phyloP scores from a whole-genome alignment of 2,797 vertebrate species.

The Onychomys arenicola region DNA sequence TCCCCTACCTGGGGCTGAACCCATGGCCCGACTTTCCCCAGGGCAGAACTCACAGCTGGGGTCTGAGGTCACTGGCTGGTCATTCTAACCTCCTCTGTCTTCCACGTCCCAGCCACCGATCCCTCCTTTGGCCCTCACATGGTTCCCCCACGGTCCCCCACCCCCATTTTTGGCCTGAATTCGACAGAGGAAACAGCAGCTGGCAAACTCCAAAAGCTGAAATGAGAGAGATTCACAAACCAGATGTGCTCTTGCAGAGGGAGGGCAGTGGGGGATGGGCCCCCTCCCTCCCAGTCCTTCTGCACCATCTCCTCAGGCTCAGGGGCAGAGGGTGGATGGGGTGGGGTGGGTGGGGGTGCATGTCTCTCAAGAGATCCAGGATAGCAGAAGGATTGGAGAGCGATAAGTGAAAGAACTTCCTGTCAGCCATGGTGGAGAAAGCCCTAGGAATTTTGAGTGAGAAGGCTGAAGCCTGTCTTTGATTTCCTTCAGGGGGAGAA shows the following conservation, averaged over 20 bases:
- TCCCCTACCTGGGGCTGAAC: not conserved
- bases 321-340: not conserved
- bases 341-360: not conserved
- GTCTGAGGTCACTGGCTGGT: conserved; percentile 69
- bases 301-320: conserved; percentile 24
- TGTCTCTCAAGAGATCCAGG: not conserved
- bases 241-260: conserved; percentile 85
- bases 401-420: conserved; percentile 55
- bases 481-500: conserved; percentile 74
- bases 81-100: not conserved
- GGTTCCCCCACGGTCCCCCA: conserved; percentile 66
- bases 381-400: not conserved
- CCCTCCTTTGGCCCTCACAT: conserved; percentile 75
- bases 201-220: conserved; percentile 86
- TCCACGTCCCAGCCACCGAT: not conserved
- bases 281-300: not conserved
- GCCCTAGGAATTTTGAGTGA: conserved; percentile 55
- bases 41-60: conserved; percentile 11
- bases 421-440: conserved; percentile 33
- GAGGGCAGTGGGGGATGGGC: conserved; percentile 67
- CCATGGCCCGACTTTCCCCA: not conserved
- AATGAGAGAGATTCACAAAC: conserved; percentile 87
- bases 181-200: conserved; percentile 84
- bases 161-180: conserved; percentile 79
- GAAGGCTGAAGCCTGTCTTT: conserved; percentile 75